These are phyloP conservation scores for Pheosia tremula DNA, from an alignment of 2,888 invertebrate species.

Conservation along the genomic window DNA sequence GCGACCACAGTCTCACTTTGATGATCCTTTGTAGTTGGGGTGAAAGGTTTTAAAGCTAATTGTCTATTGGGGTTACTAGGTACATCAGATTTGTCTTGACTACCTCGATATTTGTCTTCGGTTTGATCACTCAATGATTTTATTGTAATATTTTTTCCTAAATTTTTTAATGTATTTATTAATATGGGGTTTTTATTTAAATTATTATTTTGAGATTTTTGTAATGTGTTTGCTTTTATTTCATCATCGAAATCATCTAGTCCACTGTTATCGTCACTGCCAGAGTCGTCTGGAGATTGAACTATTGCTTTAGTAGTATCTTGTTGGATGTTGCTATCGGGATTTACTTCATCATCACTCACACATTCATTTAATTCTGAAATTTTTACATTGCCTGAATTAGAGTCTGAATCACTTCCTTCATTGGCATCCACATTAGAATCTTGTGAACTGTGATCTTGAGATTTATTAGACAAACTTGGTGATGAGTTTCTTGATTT, in stretches of 20 bases:
- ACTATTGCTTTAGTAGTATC: conserved; percentile 42
- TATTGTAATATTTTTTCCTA: conserved; percentile 59
- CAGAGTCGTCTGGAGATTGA: conserved; percentile 58
- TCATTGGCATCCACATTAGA: conserved; percentile 35
- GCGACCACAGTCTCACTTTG: conserved; percentile 30
- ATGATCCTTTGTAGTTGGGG: conserved; percentile 37
- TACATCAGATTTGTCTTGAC: conserved; percentile 29
- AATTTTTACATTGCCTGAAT: conserved; percentile 58
- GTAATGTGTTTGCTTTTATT: conserved; percentile 45
- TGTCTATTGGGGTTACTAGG: conserved; percentile 44
- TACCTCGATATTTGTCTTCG: conserved; percentile 21
- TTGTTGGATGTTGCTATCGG: conserved; percentile 32
- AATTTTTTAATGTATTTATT: conserved; percentile 55
- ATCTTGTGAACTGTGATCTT: conserved; percentile 42
- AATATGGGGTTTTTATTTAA: conserved; percentile 39
- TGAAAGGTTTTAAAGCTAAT: conserved; percentile 48
- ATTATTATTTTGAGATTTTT: conserved; percentile 36
- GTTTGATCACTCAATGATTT: conserved; percentile 41
- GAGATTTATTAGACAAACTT: conserved; percentile 33
- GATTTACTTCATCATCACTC: conserved; percentile 46
- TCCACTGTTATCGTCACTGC: conserved; percentile 51
- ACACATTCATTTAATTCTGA: conserved; percentile 56
- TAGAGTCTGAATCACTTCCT: conserved; percentile 52
- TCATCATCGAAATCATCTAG: conserved; percentile 53
- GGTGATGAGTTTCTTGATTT: conserved; percentile 63